A percentile compares a stretch with the other conserved stretches of the same genome.
Conservation (phyloP, 2,888 invertebrate species). For the Limnephilus lunatus region DNA sequence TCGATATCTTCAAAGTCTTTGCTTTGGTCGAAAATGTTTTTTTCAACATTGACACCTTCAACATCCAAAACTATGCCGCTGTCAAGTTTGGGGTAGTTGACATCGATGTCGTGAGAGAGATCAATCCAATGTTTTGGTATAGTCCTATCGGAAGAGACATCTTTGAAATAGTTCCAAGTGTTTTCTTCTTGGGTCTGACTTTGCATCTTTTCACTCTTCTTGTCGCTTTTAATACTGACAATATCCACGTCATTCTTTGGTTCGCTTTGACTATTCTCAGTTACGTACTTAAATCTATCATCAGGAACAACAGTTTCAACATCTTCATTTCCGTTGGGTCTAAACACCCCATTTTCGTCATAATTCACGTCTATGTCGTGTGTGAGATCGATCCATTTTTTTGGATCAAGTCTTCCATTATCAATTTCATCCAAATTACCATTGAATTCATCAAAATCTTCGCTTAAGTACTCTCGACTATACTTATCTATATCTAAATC, state of each 20-base stretch:
- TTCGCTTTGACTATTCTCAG: slow-evolving; percentile 17
- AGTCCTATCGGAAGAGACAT: slow-evolving; percentile 14
- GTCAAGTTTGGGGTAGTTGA: slow-evolving; percentile 69
- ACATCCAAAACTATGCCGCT: slow-evolving; percentile 61
- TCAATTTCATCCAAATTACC: slow-evolving; percentile 48
- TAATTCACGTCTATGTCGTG: slow-evolving; percentile 74
- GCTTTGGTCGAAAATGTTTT: slow-evolving; percentile 58
- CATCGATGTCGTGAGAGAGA: slow-evolving; percentile 73
- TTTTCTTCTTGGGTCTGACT: slow-evolving; percentile 49
- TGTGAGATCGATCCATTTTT: slow-evolving; percentile 70
- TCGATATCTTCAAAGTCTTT: slow-evolving; percentile 55
- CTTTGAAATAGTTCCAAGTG: slow-evolving; percentile 60
- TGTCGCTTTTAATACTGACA: slow-evolving; percentile 33
- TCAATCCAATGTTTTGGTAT: slow-evolving; percentile 69
- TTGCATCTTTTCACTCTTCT: slow-evolving; percentile 30
- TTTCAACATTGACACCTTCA: slow-evolving; percentile 62
- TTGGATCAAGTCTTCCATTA: not conserved
- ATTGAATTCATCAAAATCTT: slow-evolving; percentile 42
- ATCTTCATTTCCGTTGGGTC: slow-evolving; percentile 8
- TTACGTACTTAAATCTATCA: slow-evolving; percentile 43
- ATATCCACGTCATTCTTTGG: slow-evolving; percentile 42
- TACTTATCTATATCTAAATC: slow-evolving; percentile 29
- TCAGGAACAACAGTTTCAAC: slow-evolving; percentile 15
- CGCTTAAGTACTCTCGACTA: slow-evolving; percentile 46
- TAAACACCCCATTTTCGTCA: slow-evolving; percentile 54